These are phyloP conservation scores for Etheostoma cragini DNA, from an alignment of 2,113 vertebrate genomes.

Conservation along the genomic window DNA sequence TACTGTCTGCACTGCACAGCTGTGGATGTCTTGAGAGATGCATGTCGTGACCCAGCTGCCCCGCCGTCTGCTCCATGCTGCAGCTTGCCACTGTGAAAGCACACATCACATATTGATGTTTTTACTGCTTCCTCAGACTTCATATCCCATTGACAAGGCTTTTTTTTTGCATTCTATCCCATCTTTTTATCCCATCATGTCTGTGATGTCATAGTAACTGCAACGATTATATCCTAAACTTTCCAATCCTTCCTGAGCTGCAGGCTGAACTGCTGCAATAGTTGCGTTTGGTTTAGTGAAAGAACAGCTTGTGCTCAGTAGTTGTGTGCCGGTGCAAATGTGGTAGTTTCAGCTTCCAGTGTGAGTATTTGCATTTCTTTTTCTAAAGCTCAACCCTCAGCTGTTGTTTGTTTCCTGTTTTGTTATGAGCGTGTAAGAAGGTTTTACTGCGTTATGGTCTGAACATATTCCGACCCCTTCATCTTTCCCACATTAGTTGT, in stretches of 20 bases:
- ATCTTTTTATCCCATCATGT: neutral
- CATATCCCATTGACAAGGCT: neutral
- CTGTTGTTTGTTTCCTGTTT: constrained; percentile 7
- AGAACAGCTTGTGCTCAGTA: neutral
- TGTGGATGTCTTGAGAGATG: constrained; percentile 1
- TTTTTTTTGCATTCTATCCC: neutral
- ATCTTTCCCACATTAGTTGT: neutral
- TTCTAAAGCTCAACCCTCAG: neutral
- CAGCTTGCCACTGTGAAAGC: neutral
- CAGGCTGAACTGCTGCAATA: neutral
- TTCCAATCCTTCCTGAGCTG: neutral
- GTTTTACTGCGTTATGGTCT: neutral
- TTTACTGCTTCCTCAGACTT: neutral
- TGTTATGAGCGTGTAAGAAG: neutral
- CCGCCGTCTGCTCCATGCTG: constrained; percentile 4
- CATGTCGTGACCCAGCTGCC: constrained; percentile 13
- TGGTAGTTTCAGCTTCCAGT: neutral
- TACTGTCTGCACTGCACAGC: constrained; percentile 1
- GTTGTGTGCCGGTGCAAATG: neutral
- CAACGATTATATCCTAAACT: neutral
- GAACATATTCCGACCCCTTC: neutral
- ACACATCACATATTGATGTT: neutral
- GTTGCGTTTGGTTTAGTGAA: neutral
- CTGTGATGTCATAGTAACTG: neutral
- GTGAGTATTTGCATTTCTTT: constrained; percentile 17